phyloP scores from a whole-genome alignment of 1,140 invertebrate species.

The Drosophila rufa region DNA sequence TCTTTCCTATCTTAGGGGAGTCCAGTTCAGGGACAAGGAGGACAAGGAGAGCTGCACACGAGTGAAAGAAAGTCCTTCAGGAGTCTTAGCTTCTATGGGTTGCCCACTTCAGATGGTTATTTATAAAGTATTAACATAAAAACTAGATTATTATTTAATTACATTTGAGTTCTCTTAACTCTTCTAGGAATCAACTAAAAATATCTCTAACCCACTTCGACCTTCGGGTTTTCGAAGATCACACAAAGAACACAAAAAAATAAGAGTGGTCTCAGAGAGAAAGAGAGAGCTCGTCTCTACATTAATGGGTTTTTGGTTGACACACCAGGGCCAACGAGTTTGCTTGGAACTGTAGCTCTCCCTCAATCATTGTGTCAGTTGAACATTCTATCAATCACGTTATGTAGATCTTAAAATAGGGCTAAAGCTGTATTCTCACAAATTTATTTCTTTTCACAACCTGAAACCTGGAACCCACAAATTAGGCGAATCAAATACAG shows the following conservation, averaged over 20 bases:
- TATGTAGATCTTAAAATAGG: not conserved
- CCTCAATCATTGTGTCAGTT: slow-evolving; percentile 9
- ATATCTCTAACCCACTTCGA: too few relatives aligned
- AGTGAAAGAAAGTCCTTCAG: too few relatives aligned
- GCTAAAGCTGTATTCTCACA: not conserved
- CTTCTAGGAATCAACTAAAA: not conserved
- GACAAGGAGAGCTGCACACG: too few relatives aligned
- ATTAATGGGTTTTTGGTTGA: too few relatives aligned
- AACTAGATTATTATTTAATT: not conserved
- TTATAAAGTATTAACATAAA: too few relatives aligned
- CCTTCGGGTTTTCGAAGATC: too few relatives aligned
- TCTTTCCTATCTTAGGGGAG: too few relatives aligned
- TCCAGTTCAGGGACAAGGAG: too few relatives aligned
- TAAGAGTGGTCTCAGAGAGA: too few relatives aligned
- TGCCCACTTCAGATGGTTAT: slow-evolving; percentile 15
- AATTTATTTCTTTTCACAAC: not conserved
- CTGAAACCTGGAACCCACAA: not conserved
- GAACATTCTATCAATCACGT: slow-evolving; percentile 2
- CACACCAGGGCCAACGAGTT: too few relatives aligned
- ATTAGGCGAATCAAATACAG: not conserved
- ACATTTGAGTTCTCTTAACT: not conserved
- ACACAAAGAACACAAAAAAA: too few relatives aligned
- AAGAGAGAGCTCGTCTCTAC: too few relatives aligned
- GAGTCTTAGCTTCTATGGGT: slow-evolving; percentile 41
- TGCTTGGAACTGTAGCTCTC: not conserved